Conservation (phyloP, 2,888 invertebrate genomes). For the Ametastegia equiseti region DNA sequence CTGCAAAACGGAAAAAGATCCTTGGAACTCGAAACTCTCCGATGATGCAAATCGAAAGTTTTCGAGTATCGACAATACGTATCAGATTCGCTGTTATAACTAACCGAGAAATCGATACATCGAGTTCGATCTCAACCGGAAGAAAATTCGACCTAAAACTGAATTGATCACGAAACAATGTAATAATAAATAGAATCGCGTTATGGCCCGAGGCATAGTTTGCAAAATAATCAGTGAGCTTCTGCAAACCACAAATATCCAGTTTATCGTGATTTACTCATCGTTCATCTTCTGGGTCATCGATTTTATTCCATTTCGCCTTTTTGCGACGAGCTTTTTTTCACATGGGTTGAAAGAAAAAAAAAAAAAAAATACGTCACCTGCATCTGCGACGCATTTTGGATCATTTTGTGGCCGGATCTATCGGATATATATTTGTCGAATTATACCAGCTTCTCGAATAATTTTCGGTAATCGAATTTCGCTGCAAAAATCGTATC, state of each 20-base stretch:
- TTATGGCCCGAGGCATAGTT: neutral
- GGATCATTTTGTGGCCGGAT: neutral
- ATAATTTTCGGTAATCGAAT: neutral
- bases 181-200: neutral
- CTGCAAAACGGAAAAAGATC: too few species aligned
- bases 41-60: neutral
- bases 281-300: too few species aligned
- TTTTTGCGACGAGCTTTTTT: too few species aligned
- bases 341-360: too few species aligned
- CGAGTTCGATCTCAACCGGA: neutral
- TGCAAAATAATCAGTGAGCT: neutral
- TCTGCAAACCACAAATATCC: neutral
- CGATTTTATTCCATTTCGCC: too few species aligned
- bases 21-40: neutral
- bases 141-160: neutral
- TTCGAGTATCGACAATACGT: neutral
- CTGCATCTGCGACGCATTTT: neutral
- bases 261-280: neutral
- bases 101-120: neutral
- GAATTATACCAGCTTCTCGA: neutral
- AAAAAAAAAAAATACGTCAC: neutral
- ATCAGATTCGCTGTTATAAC: neutral
- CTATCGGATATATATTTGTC: neutral
- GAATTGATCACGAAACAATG: neutral
- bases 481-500: neutral